These are phyloP conservation scores for Rousettus madagascariensis DNA, from an alignment of 2,797 vertebrate species.

Conservation along the genomic window DNA sequence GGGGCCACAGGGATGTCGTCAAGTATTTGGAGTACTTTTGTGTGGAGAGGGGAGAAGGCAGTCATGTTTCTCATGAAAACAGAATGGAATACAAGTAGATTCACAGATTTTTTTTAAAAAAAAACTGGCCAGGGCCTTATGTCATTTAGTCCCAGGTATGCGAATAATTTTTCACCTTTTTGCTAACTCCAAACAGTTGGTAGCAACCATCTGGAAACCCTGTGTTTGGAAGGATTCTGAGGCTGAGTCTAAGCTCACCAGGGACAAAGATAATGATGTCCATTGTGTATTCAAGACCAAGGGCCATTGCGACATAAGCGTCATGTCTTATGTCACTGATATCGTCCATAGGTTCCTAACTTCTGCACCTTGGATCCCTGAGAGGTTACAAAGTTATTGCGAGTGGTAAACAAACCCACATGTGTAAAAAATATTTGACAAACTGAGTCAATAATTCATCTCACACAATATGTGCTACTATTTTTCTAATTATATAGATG, in stretches of 20 bases:
- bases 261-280: background rate
- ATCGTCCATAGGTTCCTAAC: background rate
- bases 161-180: background rate
- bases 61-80: background rate
- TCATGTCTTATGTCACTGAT: background rate
- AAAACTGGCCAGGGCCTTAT: background rate
- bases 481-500: slow-evolving; percentile 16
- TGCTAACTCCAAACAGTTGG: background rate
- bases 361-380: background rate
- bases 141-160: background rate
- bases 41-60: background rate
- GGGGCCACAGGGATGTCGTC: background rate
- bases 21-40: background rate
- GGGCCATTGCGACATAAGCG: background rate
- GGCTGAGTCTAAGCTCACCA: background rate
- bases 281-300: background rate
- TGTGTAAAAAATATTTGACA: background rate
- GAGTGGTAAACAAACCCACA: background rate
- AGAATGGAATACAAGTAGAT: background rate
- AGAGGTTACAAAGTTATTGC: background rate
- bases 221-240: background rate
- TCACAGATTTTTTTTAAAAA: background rate
- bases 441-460: background rate
- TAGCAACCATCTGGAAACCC: background rate
- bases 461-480: background rate